phyloP scores from a whole-genome alignment of 1,140 invertebrate species.

The Piezodorus guildinii region DNA sequence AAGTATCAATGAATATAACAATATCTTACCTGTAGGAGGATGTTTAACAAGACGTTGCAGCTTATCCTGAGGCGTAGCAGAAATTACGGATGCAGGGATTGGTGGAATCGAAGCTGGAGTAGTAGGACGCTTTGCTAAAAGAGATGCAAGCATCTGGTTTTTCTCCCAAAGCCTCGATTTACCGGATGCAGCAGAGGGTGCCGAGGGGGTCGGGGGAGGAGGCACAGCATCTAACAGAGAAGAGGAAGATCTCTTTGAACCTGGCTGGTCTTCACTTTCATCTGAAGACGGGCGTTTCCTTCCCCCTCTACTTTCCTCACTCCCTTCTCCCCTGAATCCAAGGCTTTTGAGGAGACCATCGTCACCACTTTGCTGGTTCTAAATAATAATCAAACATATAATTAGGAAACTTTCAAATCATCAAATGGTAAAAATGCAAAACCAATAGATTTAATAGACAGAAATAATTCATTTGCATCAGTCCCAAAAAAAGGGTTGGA shows the following conservation, averaged over 20 bases:
- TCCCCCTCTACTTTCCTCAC: conserved; percentile 35
- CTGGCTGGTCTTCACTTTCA: conserved; percentile 9
- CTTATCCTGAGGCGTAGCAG: conserved; percentile 50
- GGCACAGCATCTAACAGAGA: conserved; percentile 14
- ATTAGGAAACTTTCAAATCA: too few species aligned
- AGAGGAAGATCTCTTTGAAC: neutral
- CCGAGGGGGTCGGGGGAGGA: conserved; percentile 8
- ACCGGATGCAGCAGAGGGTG: conserved; percentile 33
- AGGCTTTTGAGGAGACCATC: conserved; percentile 46
- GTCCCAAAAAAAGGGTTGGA: too few species aligned
- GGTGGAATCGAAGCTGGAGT: conserved; percentile 53
- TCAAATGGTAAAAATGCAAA: too few species aligned
- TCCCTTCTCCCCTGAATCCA: conserved; percentile 49
- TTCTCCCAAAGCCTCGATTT: conserved; percentile 62
- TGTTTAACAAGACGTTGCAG: conserved; percentile 37
- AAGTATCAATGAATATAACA: neutral
- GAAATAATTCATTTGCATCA: too few species aligned
- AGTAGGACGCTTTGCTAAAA: conserved; percentile 68
- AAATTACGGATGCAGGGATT: conserved; percentile 50
- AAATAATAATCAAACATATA: neutral
- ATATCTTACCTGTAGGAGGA: neutral
- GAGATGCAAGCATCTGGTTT: conserved; percentile 74
- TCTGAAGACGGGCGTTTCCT: conserved; percentile 32
- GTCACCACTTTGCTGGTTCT: conserved; percentile 27
- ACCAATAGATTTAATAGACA: too few species aligned